Conservation (phyloP, 2,113 vertebrate genomes). For the Hucho hucho region DNA sequence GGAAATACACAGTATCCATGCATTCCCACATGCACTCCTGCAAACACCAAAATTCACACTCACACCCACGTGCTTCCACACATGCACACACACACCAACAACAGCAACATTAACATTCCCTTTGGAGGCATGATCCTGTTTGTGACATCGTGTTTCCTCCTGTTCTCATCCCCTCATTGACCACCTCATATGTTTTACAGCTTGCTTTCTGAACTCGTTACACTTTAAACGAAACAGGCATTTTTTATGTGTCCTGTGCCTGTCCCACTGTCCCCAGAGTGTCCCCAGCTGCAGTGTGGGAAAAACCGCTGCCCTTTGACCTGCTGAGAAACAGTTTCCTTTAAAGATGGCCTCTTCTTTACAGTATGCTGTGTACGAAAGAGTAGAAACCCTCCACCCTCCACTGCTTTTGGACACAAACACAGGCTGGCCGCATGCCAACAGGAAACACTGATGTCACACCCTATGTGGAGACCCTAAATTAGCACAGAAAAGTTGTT, state of each 20-base stretch:
- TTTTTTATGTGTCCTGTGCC: constrained; percentile 17
- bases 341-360: constrained; percentile 33
- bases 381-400: constrained; percentile 14
- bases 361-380: constrained; percentile 3
- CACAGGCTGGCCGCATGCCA: constrained; percentile 19
- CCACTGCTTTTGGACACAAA: constrained; percentile 22
- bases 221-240: neutral
- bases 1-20: neutral
- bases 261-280: constrained; percentile 3
- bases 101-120: constrained; percentile 30
- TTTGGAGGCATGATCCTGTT: constrained; percentile 35
- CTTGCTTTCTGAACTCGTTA: neutral
- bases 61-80: neutral
- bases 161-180: constrained; percentile 24
- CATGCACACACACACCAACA: constrained; percentile 5
- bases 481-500: neutral
- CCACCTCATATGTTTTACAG: constrained; percentile 28
- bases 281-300: constrained; percentile 40
- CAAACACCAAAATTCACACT: neutral
- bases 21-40: neutral
- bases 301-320: constrained; percentile 29
- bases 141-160: constrained; percentile 27
- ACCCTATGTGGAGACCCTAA: constrained; percentile 24
- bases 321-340: constrained; percentile 37
- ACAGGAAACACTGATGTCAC: constrained; percentile 30